These are phyloP conservation scores for Apodemia hepburni DNA, from an alignment of 2,888 invertebrate species.

Conservation along the genomic window DNA sequence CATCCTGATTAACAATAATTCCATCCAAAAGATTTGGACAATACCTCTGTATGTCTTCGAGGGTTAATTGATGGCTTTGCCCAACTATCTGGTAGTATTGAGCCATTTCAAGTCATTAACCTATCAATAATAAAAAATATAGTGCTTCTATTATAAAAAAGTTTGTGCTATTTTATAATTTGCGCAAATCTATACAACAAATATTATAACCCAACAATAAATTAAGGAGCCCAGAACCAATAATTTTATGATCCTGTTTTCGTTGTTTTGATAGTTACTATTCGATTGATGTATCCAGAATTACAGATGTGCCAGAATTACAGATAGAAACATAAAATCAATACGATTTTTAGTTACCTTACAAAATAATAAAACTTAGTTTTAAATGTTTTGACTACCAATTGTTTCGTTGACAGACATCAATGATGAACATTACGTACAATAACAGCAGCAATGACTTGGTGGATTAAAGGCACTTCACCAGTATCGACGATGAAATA, in stretches of 20 bases:
- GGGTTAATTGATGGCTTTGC: slow-evolving; percentile 73
- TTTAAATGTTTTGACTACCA: slow-evolving; percentile 34
- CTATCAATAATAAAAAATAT: slow-evolving; percentile 41
- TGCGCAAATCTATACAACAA: neutral
- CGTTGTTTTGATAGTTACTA: neutral
- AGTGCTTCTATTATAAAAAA: neutral
- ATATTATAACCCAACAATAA: neutral
- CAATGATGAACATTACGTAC: slow-evolving; percentile 61
- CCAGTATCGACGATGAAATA: slow-evolving; percentile 65
- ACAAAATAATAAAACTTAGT: slow-evolving; percentile 14
- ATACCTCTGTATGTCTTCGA: slow-evolving; percentile 82
- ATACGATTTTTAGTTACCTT: slow-evolving; percentile 6
- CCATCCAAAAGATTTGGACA: slow-evolving; percentile 81
- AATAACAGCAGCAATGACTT: slow-evolving; percentile 63
- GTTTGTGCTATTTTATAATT: neutral
- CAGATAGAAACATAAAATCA: neutral
- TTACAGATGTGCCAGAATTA: neutral
- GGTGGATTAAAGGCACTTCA: slow-evolving; percentile 58
- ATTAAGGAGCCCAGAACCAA: neutral
- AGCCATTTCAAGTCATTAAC: slow-evolving; percentile 81
- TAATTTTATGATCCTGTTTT: neutral
- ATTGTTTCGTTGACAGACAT: slow-evolving; percentile 55
- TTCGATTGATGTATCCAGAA: neutral
- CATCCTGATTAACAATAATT: slow-evolving; percentile 72
- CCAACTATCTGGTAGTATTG: slow-evolving; percentile 85